phyloP scores from a whole-genome alignment of 2,797 vertebrate genomes.

The Dipus sagitta region DNA sequence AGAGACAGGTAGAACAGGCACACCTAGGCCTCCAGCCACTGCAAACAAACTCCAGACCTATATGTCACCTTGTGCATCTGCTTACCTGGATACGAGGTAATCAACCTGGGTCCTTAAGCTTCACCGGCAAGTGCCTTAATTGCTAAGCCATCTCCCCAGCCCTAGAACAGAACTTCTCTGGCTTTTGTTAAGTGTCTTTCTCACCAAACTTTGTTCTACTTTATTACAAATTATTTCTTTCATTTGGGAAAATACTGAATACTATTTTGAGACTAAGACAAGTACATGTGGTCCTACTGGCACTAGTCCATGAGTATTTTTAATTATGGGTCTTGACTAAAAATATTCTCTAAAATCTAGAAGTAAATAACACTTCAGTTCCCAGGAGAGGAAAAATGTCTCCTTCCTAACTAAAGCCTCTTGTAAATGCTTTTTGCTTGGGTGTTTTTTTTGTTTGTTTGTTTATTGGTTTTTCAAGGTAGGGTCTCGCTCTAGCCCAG shows the following conservation, averaged over 20 bases:
- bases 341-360: slow-evolving; percentile 58
- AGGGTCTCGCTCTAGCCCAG: too few relatives aligned
- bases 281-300: slow-evolving; percentile 31
- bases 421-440: neutral
- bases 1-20: too few relatives aligned
- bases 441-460: neutral
- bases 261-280: slow-evolving; percentile 47
- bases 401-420: neutral
- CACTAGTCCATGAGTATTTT: slow-evolving; percentile 47
- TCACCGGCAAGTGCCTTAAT: too few relatives aligned
- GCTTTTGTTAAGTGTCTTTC: neutral
- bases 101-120: too few relatives aligned
- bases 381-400: neutral
- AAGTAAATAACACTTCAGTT: slow-evolving; percentile 47
- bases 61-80: too few relatives aligned
- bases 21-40: too few relatives aligned
- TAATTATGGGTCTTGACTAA: slow-evolving; percentile 57
- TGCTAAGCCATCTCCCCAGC: neutral
- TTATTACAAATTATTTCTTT: neutral
- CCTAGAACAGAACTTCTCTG: neutral
- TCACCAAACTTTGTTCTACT: neutral
- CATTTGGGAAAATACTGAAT: slow-evolving; percentile 16
- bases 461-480: too few relatives aligned
- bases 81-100: too few relatives aligned
- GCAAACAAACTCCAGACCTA: too few relatives aligned